Conservation (phyloP, 2,797 vertebrate genomes). For the Galagoides demidoff region DNA sequence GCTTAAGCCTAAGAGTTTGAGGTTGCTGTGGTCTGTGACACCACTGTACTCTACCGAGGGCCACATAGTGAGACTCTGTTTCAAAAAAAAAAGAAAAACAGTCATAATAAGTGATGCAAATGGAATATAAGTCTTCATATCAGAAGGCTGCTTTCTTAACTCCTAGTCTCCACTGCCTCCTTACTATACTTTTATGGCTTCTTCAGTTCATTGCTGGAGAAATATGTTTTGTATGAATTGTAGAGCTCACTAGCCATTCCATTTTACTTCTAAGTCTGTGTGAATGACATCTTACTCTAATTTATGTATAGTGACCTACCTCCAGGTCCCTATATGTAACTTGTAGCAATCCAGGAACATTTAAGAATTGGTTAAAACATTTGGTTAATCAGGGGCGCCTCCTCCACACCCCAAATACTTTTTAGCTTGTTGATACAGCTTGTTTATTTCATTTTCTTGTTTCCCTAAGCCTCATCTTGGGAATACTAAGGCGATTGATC, state of each 20-base stretch:
- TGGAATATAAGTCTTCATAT: background rate
- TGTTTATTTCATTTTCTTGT: background rate
- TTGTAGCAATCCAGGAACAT: background rate
- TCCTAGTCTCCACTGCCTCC: background rate
- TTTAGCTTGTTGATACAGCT: background rate
- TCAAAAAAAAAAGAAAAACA: too few relatives aligned
- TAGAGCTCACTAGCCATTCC: background rate
- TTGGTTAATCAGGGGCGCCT: background rate
- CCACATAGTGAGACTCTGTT: too few relatives aligned
- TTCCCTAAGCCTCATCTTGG: background rate
- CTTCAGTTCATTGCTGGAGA: constrained; percentile 26
- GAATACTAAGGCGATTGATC: background rate
- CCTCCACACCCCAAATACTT: background rate
- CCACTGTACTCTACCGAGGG: too few relatives aligned
- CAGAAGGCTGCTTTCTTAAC: constrained; percentile 1
- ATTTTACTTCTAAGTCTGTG: background rate
- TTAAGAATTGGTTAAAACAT: background rate
- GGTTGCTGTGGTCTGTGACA: too few relatives aligned
- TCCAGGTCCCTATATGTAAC: background rate
- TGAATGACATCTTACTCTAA: constrained; percentile 13
- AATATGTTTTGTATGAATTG: constrained; percentile 2
- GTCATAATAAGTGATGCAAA: constrained; percentile 43
- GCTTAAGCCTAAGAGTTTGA: too few relatives aligned
- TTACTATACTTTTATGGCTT: background rate
- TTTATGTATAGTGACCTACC: background rate